Evolutionary conservation across 2,888 invertebrate genomes (phyloP), one percentile per base, ranked within the genome.

Genomic region (Neoscelio sp.): DNA sequence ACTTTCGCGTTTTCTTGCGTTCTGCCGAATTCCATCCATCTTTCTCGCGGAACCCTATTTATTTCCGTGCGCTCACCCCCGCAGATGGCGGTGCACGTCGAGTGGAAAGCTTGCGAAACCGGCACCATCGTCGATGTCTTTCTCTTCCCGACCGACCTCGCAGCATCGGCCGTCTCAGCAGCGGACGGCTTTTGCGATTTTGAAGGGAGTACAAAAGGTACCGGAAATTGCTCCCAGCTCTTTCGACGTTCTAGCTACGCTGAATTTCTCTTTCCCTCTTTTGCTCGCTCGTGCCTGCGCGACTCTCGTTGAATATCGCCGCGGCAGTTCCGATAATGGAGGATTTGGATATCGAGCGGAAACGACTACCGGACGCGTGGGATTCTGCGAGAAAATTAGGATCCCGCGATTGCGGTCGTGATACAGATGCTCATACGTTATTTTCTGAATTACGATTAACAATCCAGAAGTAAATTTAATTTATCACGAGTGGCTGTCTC

Each of bases 171-270:
- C 50, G 50, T 50, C 30, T 56, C 38, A 56, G 23, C 50, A 30
- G 30, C 13, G 50, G 56, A 78, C 78, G 68, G 65, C 78, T 81
- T 78, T 82, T 80, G 83, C 83, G 83, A 83, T 86, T 85, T 84
- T 82, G 85, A 84, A 83, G 83, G 81, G 81, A 80, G 82, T 67
- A 86, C 85, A 87, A 87, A 87, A 85, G 86, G 85, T 82, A 84
- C 83, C 86, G 86, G 87, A 87, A 87, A 87, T 87, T 87, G 86
- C 86, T 83, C 82, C 82, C 82, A 83, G 86, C 83, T 86, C 84
- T 84, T 83, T 83, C 82, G 82, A 81, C 80, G 81, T 82, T 84
- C 81, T 82, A 83, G 79, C 81, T 81, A 46, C 56, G 52, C 62
- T 52, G 54, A 48, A 62, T 38, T 42, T 56, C 79, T 54, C 65